These are phyloP conservation scores for Eustalomyia histrio DNA, from an alignment of 2,888 invertebrate genomes.

Conservation along the genomic window DNA sequence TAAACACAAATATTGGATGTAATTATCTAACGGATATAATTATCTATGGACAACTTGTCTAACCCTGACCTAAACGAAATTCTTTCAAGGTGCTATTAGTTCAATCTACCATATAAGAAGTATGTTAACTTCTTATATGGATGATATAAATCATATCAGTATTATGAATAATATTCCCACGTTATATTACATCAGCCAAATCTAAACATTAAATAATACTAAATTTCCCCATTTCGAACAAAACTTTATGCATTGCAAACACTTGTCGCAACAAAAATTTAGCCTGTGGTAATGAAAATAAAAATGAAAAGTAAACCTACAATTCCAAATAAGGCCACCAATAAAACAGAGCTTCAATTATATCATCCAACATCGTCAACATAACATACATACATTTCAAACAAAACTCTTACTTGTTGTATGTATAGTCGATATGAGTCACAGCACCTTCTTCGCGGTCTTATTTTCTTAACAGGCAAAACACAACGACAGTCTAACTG, in stretches of 20 bases:
- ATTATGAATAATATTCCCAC: slow-evolving; percentile 48
- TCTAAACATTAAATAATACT: background rate
- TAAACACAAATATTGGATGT: no score
- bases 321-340: slow-evolving; percentile 51
- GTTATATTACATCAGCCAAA: slow-evolving; percentile 34
- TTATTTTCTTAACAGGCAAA: slow-evolving; percentile 6
- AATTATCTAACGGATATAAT: no score
- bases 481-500: background rate
- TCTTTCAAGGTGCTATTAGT: no score
- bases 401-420: slow-evolving; percentile 22
- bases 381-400: background rate
- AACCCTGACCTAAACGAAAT: no score
- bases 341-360: slow-evolving; percentile 14
- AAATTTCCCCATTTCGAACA: slow-evolving; percentile 8
- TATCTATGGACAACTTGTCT: no score
- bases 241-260: slow-evolving; percentile 8
- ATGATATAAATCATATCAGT: slow-evolving; percentile 23
- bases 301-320: slow-evolving; percentile 49
- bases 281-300: slow-evolving; percentile 51
- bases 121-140: no score
- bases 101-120: no score
- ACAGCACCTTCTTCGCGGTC: slow-evolving; percentile 28
- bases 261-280: slow-evolving; percentile 44
- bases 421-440: background rate
- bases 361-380: slow-evolving; percentile 11